Percentiles rank a stretch among this genome's conserved stretches.
Conservation (phyloP, 2,113 vertebrate species). For the Oryzias woworae region DNA sequence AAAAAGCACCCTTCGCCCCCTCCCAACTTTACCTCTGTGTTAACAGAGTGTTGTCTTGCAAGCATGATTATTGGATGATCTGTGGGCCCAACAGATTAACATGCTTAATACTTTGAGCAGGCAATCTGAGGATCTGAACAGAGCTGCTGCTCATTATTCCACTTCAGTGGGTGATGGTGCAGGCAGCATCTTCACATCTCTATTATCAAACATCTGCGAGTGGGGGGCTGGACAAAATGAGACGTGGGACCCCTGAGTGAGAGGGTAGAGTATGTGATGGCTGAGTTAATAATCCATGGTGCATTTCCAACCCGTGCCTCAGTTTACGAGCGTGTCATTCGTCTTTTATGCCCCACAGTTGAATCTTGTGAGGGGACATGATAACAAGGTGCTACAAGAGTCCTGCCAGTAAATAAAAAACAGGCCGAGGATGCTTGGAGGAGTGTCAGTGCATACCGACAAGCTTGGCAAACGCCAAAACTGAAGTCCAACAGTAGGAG, state of each 20-base stretch:
- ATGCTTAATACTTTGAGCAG: slow-evolving; percentile 77
- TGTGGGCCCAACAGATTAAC: slow-evolving; percentile 82
- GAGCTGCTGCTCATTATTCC: slow-evolving; percentile 69
- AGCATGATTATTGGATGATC: slow-evolving; percentile 77
- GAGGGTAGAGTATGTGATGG: not conserved
- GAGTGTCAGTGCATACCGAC: not conserved
- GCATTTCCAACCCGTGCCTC: slow-evolving; percentile 13
- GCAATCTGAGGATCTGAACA: slow-evolving; percentile 68
- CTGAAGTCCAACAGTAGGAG: not conserved
- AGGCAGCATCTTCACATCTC: slow-evolving; percentile 44
- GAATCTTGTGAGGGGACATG: slow-evolving; percentile 13
- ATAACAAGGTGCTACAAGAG: slow-evolving; percentile 43
- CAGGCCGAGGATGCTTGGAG: slow-evolving; percentile 25
- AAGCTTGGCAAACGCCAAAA: slow-evolving; percentile 26
- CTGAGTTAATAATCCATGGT: not conserved
- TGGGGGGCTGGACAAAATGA: slow-evolving; percentile 40
- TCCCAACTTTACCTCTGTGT: slow-evolving; percentile 65
- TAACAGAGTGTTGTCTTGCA: slow-evolving; percentile 76
- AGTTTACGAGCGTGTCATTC: slow-evolving; percentile 21
- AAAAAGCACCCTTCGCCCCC: slow-evolving; percentile 23
- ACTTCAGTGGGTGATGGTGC: slow-evolving; percentile 3
- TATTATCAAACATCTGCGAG: slow-evolving; percentile 55
- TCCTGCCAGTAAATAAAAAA: slow-evolving; percentile 22
- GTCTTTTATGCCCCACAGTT: slow-evolving; percentile 17
- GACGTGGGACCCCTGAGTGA: not conserved